These are phyloP conservation scores for Drosophila antonietae DNA, from an alignment of 2,888 invertebrate species.

Conservation along the genomic window DNA sequence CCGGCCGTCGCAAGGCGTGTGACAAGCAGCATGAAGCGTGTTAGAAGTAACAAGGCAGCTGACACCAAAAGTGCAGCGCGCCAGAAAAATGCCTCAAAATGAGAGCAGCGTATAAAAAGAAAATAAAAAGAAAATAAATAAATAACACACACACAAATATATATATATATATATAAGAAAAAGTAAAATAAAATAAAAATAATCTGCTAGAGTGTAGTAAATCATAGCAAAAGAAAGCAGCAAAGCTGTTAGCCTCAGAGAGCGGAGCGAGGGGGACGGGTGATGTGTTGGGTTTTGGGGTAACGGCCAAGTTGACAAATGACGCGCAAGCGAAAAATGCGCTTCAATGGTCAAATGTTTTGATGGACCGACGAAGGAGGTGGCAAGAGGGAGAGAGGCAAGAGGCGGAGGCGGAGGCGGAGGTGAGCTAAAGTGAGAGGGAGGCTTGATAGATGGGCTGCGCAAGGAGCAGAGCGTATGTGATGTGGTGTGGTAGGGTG, in stretches of 20 bases:
- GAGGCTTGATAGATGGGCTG: conserved; percentile 26
- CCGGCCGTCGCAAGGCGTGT: conserved; percentile 55
- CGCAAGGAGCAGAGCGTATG: conserved; percentile 5
- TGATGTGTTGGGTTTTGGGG: conserved; percentile 4
- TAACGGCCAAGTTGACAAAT: conserved; percentile 68
- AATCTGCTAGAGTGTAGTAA: conserved; percentile 49
- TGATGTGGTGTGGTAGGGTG: background rate
- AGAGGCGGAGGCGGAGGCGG: background rate
- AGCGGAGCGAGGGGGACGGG: background rate
- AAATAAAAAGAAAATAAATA: conserved; percentile 3
- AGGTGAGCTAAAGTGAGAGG: background rate
- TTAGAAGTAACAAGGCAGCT: conserved; percentile 79
- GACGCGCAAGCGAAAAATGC: conserved; percentile 79
- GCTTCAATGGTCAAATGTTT: conserved; percentile 78
- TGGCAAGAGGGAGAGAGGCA: background rate
- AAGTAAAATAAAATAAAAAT: conserved; percentile 4
- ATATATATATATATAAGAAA: background rate
- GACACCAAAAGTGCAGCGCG: conserved; percentile 75
- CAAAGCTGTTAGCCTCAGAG: background rate
- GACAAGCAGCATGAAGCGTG: conserved; percentile 70
- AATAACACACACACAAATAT: conserved; percentile 4
- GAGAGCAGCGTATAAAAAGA: conserved; percentile 46
- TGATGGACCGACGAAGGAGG: conserved; percentile 19
- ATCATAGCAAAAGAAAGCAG: conserved; percentile 49
- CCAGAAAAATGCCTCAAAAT: conserved; percentile 69